These are phyloP conservation scores for Pipistrellus pygmaeus DNA, from an alignment of 2,797 vertebrate genomes.

Conservation along the genomic window DNA sequence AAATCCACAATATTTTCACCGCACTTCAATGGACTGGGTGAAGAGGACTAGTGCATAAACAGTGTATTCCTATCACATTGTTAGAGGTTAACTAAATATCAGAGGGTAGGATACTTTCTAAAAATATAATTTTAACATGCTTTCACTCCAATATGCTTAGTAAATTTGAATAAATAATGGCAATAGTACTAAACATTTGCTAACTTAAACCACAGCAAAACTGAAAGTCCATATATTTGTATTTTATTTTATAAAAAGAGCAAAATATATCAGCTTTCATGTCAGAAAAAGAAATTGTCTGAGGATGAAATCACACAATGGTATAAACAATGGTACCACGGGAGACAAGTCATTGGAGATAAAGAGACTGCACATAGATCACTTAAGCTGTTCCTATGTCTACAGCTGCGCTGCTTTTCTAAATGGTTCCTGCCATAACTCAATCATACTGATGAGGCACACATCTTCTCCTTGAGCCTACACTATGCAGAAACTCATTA, in stretches of 20 bases:
- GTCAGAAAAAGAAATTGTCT: slow-evolving; percentile 23
- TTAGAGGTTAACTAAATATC: slow-evolving; percentile 67
- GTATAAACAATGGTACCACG: neutral
- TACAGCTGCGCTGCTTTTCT: neutral
- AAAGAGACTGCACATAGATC: neutral
- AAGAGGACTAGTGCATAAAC: slow-evolving; percentile 51
- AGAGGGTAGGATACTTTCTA: neutral
- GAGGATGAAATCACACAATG: slow-evolving; percentile 29
- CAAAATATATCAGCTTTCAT: slow-evolving; percentile 51
- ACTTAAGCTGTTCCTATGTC: neutral
- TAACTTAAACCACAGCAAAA: slow-evolving; percentile 46
- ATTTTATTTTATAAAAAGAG: neutral
- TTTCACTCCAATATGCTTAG: neutral
- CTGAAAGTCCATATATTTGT: neutral
- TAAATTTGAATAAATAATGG: slow-evolving; percentile 53
- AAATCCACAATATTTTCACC: slow-evolving; percentile 63
- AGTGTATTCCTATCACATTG: slow-evolving; percentile 7
- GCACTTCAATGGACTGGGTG: slow-evolving; percentile 34
- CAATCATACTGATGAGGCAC: neutral
- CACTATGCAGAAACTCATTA: neutral
- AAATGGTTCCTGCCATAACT: neutral
- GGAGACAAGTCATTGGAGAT: neutral
- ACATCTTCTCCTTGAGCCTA: slow-evolving; percentile 19
- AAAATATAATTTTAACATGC: slow-evolving; percentile 1
- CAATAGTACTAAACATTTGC: slow-evolving; percentile 39